Conservation (phyloP, 2,888 invertebrate species). For the Leptothorax acervorum region DNA sequence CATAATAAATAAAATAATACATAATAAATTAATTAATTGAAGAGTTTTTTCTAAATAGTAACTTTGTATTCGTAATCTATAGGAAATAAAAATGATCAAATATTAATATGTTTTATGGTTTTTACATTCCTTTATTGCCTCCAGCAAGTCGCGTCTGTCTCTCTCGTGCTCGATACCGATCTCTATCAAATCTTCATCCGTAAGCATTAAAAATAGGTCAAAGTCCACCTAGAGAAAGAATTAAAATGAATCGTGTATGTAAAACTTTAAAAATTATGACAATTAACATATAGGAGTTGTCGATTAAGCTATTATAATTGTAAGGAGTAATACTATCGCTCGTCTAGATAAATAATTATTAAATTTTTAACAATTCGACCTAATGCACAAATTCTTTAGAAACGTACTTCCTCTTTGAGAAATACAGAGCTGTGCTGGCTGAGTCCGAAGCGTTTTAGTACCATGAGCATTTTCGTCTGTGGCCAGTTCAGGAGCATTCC, state of each 20-base stretch:
- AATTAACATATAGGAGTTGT: not conserved
- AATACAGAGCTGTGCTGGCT: constrained; percentile 78
- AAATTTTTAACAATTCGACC: not conserved
- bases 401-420: constrained; percentile 81
- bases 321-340: not conserved
- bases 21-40: no score
- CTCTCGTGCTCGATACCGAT: constrained; percentile 79
- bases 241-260: not conserved
- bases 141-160: constrained; percentile 77
- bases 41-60: not conserved
- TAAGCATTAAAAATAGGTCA: constrained; percentile 81
- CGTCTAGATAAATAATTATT: not conserved
- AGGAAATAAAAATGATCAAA: constrained; percentile 40
- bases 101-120: constrained; percentile 26
- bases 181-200: constrained; percentile 79
- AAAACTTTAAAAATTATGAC: not conserved
- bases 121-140: constrained; percentile 75
- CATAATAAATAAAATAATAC: no score
- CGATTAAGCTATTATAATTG: not conserved
- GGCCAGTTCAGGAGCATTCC: constrained; percentile 77
- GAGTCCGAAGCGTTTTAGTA: constrained; percentile 78
- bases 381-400: not conserved
- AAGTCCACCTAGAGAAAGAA: constrained; percentile 79
- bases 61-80: constrained; percentile 11
- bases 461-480: constrained; percentile 76